phyloP scores from a whole-genome alignment of 2,113 vertebrate genomes.

The Rostratula benghalensis region DNA sequence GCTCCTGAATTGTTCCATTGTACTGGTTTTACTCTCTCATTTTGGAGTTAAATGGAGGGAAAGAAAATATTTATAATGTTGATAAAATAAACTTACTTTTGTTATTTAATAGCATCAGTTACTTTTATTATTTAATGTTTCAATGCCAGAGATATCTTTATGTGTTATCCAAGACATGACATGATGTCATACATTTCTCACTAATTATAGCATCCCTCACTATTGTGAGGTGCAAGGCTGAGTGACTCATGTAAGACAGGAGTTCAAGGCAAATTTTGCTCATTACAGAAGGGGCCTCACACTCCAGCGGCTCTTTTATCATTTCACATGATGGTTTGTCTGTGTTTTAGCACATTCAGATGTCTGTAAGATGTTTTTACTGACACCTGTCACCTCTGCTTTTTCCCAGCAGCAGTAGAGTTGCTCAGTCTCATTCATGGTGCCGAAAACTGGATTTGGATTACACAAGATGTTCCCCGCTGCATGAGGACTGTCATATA shows the following conservation, averaged over 20 bases:
- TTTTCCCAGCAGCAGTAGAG: background rate
- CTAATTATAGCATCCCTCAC: background rate
- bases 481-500: background rate
- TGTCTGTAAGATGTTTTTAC: background rate
- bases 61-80: slow-evolving; percentile 57
- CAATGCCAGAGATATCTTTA: background rate
- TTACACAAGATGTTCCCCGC: background rate
- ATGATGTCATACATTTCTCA: background rate
- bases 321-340: background rate
- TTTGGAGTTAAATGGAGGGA: slow-evolving; percentile 40
- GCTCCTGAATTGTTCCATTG: slow-evolving; percentile 22
- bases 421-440: background rate
- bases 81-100: slow-evolving; percentile 68
- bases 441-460: background rate
- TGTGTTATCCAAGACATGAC: background rate
- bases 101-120: slow-evolving; percentile 52
- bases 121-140: slow-evolving; percentile 38
- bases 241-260: background rate
- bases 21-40: slow-evolving; percentile 31
- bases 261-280: background rate
- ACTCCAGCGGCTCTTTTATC: background rate
- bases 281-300: background rate
- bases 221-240: background rate
- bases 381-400: background rate
- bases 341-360: background rate